phyloP scores from a whole-genome alignment of 1,140 invertebrate species.

The Battus philenor region DNA sequence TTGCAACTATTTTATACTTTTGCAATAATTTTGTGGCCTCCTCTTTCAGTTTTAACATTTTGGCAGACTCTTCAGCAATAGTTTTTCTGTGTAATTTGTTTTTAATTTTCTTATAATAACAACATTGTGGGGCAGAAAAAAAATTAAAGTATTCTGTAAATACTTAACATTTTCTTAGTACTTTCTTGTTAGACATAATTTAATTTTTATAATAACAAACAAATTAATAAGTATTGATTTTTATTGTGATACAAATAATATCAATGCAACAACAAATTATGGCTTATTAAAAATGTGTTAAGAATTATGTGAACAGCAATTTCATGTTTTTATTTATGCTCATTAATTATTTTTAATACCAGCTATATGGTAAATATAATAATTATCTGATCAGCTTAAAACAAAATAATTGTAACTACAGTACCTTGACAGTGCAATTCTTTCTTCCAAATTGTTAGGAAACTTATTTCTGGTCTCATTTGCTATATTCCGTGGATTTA shows the following conservation, averaged over 20 bases:
- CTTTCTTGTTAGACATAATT: too few species aligned
- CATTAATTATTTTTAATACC: too few species aligned
- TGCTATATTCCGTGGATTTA: conserved; percentile 38
- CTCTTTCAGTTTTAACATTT: conserved; percentile 60
- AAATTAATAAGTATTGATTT: too few species aligned
- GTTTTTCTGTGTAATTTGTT: conserved; percentile 49
- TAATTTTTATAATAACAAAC: too few species aligned
- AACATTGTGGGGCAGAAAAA: too few species aligned
- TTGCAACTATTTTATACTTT: conserved; percentile 62
- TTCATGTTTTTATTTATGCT: not conserved
- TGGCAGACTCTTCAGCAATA: conserved; percentile 63
- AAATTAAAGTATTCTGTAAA: too few species aligned
- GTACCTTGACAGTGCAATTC: conserved; percentile 61
- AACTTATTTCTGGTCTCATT: conserved; percentile 24
- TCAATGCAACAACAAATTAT: too few species aligned
- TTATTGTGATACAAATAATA: too few species aligned
- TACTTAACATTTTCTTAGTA: too few species aligned
- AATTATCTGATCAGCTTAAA: conserved; percentile 1
- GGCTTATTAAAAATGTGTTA: too few species aligned
- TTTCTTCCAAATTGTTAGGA: conserved; percentile 44
- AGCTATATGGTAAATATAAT: too few species aligned
- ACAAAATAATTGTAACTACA: not conserved
- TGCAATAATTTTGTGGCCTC: conserved; percentile 56
- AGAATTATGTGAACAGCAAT: conserved; percentile 1
- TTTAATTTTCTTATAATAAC: too few species aligned